Base-by-base conservation (phyloP, 2,113 vertebrate species). In the Bubalus kerabau region DNA sequence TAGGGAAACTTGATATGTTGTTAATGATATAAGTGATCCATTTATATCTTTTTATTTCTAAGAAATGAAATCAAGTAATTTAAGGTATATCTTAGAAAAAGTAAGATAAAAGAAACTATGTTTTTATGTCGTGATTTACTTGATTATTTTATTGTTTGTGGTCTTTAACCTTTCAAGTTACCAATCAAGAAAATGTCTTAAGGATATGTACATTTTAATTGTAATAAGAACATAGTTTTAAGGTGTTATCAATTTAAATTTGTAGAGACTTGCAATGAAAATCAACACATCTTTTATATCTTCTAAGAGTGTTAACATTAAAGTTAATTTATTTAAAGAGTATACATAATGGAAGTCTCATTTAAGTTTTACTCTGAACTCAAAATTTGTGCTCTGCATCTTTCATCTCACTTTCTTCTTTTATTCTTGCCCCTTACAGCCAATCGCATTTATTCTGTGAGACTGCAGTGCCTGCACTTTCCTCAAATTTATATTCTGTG, bases 201-300 rank as follows among this genome's bases (percentile, higher is more conserved):
- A 76, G 64, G 60, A 80, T 81, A 52, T 11, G 36, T 88, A 57
- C 7, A 12, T 95, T 90, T 91, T 59, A 76, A 11, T 76, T 82
- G 32, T 54, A n/a, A 54, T 54, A 80, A 56, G 76, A 80, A 54
- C 62, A 52, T 87, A 90, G 48, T 94, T 96, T 40, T n/a, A 30
- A 97, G 90, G 48, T 92, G 85, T 21, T 50, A 26, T 50, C 23
- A 71, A 3, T 93, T 97, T 94, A 91, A 94, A 93, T 85, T 83
- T 97, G 19, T 62, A 57, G 40, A 95, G 50, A 91, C 56, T 90
- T 93, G 50, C 4, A 80, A 0, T 86, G 48, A 90, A 97, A 94
- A 88, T 88, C 10, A 74, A 1, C n/a, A 30, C 62, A 71, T 87
- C 30, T 62, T 89, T 32, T 71, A 10, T 81, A 54, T 90, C 40